A percentile compares a stretch with the other conserved stretches of the same genome.
Conservation (phyloP, 2,113 vertebrate genomes). For the Hirundichthys speculiger region DNA sequence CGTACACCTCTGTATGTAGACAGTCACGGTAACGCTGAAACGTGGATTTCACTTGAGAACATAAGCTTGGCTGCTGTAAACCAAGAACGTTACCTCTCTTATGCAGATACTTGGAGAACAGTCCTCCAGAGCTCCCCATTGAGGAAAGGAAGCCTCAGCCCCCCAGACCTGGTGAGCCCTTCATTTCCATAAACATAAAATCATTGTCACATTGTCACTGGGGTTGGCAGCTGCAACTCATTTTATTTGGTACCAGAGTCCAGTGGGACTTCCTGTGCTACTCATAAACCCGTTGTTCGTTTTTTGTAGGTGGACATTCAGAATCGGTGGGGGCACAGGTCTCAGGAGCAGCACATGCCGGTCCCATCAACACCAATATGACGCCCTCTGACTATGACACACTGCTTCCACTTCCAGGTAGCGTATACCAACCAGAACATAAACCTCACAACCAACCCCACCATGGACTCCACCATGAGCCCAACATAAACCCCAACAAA, state of each 20-base stretch:
- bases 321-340: conserved; percentile 77
- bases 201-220: no score
- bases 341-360: conserved; percentile 66
- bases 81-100: conserved; percentile 8
- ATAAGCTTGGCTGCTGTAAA: conserved; percentile 14
- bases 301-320: conserved; percentile 83
- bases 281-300: conserved; percentile 59
- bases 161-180: conserved; percentile 81
- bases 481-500: no score
- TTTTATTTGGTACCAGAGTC: background rate
- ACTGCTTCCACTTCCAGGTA: conserved; percentile 93
- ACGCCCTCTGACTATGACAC: conserved; percentile 93
- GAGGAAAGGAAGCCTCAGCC: conserved; percentile 84
- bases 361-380: conserved; percentile 77
- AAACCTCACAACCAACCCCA: no score
- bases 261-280: background rate
- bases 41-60: no score
- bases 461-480: no score
- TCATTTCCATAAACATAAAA: background rate
- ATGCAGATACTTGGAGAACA: conserved; percentile 86
- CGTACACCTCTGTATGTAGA: no score
- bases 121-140: conserved; percentile 74
- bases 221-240: no score
- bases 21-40: no score
- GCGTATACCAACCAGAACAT: background rate